Evolutionary conservation across 1,140 invertebrate genomes (phyloP).

Genomic region (Macrobrachium nipponense): DNA sequence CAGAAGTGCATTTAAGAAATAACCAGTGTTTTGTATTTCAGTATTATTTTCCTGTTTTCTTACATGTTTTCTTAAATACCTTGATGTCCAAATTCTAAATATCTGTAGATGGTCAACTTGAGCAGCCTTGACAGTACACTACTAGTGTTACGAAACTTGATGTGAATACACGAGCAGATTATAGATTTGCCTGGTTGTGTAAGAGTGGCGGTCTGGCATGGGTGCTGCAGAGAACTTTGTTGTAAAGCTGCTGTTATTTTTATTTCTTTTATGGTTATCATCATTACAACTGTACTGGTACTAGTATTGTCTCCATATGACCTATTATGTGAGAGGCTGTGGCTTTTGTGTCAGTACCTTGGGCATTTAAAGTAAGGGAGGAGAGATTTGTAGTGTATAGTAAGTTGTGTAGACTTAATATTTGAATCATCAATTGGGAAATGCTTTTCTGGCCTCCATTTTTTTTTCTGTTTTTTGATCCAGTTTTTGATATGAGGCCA

Average conservation of each 20-base stretch:
- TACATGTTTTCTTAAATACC: too few relatives aligned
- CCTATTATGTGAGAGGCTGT: slow-evolving; percentile 33
- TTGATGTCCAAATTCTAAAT: too few relatives aligned
- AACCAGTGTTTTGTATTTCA: too few relatives aligned
- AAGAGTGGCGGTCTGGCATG: slow-evolving; percentile 16
- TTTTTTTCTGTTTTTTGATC: too few relatives aligned
- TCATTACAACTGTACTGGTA: slow-evolving; percentile 19
- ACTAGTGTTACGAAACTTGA: too few relatives aligned
- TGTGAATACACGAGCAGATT: neutral
- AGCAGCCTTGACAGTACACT: too few relatives aligned
- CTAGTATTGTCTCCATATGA: slow-evolving; percentile 2
- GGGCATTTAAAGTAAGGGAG: slow-evolving; percentile 38
- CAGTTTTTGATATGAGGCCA: neutral
- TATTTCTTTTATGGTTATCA: slow-evolving; percentile 22
- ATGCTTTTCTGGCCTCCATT: neutral
- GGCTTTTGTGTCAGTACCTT: slow-evolving; percentile 21
- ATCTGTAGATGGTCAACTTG: too few relatives aligned
- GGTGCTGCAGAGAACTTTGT: slow-evolving; percentile 3
- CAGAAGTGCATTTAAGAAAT: too few relatives aligned
- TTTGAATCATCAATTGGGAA: slow-evolving; percentile 1
- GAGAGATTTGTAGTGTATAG: slow-evolving; percentile 9
- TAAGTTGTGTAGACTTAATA: slow-evolving; percentile 4
- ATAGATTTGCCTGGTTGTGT: slow-evolving; percentile 19
- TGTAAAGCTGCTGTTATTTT: slow-evolving; percentile 16
- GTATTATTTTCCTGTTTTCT: too few relatives aligned